These are phyloP conservation scores for Ceratothoa steindachneri DNA, from an alignment of 2,888 invertebrate genomes.

Conservation along the genomic window DNA sequence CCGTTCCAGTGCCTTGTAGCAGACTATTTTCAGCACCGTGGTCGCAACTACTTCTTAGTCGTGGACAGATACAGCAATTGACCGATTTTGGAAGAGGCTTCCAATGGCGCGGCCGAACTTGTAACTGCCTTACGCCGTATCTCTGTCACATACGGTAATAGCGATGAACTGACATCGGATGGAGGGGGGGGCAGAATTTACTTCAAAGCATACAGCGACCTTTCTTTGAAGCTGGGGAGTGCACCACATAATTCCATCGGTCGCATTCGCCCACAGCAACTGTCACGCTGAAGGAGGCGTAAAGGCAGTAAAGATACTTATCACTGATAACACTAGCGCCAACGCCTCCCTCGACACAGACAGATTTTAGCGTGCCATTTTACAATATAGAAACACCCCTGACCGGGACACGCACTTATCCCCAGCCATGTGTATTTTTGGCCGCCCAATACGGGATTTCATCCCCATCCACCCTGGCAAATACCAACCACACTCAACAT, in stretches of 20 bases:
- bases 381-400: slow-evolving; percentile 27
- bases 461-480: slow-evolving; percentile 18
- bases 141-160: background rate
- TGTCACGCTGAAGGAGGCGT: slow-evolving; percentile 22
- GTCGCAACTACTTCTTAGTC: slow-evolving; percentile 15
- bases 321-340: slow-evolving; percentile 18
- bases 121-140: background rate
- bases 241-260: slow-evolving; percentile 16
- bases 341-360: slow-evolving; percentile 21
- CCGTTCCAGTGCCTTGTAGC: slow-evolving; percentile 19
- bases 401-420: slow-evolving; percentile 19
- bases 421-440: slow-evolving; percentile 24
- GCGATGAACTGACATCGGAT: slow-evolving; percentile 23
- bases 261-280: slow-evolving; percentile 22
- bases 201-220: background rate
- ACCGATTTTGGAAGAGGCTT: slow-evolving; percentile 12
- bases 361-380: slow-evolving; percentile 17
- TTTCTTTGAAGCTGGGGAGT: background rate
- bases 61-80: slow-evolving; percentile 20
- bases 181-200: slow-evolving; percentile 27
- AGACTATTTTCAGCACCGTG: slow-evolving; percentile 17
- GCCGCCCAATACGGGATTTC: slow-evolving; percentile 26
- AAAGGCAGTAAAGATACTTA: slow-evolving; percentile 11
- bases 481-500: slow-evolving; percentile 16
- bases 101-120: slow-evolving; percentile 2